These are phyloP conservation scores for Chaetops frenatus DNA, from an alignment of 2,113 vertebrate genomes.

Conservation along the genomic window DNA sequence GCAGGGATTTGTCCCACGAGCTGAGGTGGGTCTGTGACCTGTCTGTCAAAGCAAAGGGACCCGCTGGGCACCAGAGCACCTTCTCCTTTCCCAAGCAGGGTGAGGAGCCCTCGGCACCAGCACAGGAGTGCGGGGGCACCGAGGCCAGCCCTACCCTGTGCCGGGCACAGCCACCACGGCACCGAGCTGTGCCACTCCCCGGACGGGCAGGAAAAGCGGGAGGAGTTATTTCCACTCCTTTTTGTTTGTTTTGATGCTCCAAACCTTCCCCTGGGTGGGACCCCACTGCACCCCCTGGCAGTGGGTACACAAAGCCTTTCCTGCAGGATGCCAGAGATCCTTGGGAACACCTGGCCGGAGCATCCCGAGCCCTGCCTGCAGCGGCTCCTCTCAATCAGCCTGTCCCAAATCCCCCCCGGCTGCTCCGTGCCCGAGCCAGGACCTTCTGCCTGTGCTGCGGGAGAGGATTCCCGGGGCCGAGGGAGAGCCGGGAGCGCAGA, in stretches of 20 bases:
- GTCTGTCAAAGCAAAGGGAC: neutral
- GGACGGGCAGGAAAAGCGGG: rapidly evolving
- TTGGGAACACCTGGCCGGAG: neutral
- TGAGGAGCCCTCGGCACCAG: neutral
- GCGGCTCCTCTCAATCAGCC: rapidly evolving
- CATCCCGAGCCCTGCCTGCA: neutral
- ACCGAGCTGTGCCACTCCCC: neutral
- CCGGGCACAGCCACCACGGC: rapidly evolving
- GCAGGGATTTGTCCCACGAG: neutral
- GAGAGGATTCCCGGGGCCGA: neutral
- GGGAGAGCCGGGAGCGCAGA: neutral
- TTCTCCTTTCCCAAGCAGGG: neutral
- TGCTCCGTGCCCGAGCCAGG: neutral
- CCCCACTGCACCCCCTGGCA: neutral
- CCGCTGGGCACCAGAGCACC: neutral
- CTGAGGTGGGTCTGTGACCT: neutral
- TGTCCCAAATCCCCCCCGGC: neutral
- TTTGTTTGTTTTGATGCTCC: neutral
- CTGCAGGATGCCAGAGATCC: neutral
- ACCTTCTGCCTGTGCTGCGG: neutral
- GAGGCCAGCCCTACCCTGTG: neutral
- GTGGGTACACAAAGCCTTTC: neutral
- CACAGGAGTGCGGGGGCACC: rapidly evolving
- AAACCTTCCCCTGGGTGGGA: neutral
- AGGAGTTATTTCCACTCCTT: neutral